Evolutionary conservation across 2,797 vertebrate genomes (phyloP), one percentile per base, ranked within the genome.

Genomic region (Tympanoctomys barrerae): DNA sequence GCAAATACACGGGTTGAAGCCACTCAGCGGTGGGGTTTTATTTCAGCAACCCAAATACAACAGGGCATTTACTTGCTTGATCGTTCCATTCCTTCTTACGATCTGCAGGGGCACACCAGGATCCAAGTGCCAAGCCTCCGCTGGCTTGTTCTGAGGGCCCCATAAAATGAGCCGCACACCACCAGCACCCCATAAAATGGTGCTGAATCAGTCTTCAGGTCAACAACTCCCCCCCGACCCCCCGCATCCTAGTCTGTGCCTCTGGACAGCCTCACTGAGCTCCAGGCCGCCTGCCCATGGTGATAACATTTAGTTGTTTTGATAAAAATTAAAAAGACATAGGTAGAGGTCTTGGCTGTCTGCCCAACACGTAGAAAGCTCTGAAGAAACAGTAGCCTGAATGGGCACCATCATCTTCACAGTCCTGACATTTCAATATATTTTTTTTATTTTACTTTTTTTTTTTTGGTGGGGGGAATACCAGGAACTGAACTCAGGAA

Each of bases 131-230:
- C 2, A 28, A 59, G 2, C 22, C 46, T 46, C 16, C n/a, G 14
- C 36, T 7, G 28, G 52, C 18, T n/a, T 46, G 22, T 80, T n/a
- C 28, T 2, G 13, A 42, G 73, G 86, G 28, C 49, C 59, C 5
- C 5, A 46, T 22, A 46, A 46, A 13, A 33, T 0, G 4, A 33
- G 14, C 0, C 2, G 31, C 22, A 70, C 22, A 73, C 31, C 0
- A 6, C 7, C 22, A 31, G 46, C 24, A 39, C 26, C 59, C 87
- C 42, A 13, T 10, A 39, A 49, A 79, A 0, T 18, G 3, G 31
- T 0, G 28, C 39, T 11, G 52, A 42, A 36, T 71, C 42, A 8
- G 24, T 81, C 42, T 54, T 52, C n/a, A 66, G 66, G 66, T 61
- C 82, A 10, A 42, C 24, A 10, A 12, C 9, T 0, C 36, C 7